A percentile compares a stretch with the other conserved stretches of the same genome.
phyloP scores from a whole-genome alignment of 2,888 invertebrate genomes.

The Thysanoteuthis rhombus region DNA sequence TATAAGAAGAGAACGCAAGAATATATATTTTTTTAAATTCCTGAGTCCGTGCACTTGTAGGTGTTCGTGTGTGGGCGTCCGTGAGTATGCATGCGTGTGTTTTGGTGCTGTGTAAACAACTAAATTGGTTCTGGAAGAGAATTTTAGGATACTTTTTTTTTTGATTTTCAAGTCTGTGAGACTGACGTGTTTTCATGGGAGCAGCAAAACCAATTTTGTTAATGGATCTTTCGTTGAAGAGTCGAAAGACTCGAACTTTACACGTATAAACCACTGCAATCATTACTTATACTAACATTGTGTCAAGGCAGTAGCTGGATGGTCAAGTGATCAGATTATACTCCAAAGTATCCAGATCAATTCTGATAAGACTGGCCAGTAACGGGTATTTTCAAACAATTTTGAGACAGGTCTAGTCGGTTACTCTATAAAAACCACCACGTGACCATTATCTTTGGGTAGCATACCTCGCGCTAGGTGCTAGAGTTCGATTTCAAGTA shows the following conservation, averaged over 20 bases:
- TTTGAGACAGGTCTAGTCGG: too few species aligned
- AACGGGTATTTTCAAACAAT: too few species aligned
- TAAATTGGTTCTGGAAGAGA: too few species aligned
- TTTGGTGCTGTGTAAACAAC: not conserved
- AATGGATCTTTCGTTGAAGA: not conserved
- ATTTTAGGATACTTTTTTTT: not conserved
- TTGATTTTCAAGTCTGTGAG: not conserved
- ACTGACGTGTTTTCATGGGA: not conserved
- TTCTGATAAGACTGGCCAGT: not conserved
- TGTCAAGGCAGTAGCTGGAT: not conserved
- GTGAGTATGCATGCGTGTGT: not conserved
- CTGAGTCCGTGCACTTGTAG: too few species aligned
- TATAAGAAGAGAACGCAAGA: too few species aligned
- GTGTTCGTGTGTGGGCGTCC: too few species aligned
- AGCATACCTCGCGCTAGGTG: too few species aligned
- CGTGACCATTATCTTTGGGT: too few species aligned
- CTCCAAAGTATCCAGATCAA: not conserved
- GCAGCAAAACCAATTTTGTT: not conserved
- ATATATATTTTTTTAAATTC: too few species aligned
- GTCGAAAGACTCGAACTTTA: not conserved
- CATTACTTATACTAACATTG: not conserved
- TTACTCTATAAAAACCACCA: too few species aligned
- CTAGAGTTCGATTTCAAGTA: too few species aligned
- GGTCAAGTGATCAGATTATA: not conserved
- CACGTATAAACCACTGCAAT: not conserved